A percentile compares a stretch with the other conserved stretches of the same genome.
Evolutionary conservation across 1,140 invertebrate genomes (phyloP).

Genomic region (Steinernema feltiae): DNA sequence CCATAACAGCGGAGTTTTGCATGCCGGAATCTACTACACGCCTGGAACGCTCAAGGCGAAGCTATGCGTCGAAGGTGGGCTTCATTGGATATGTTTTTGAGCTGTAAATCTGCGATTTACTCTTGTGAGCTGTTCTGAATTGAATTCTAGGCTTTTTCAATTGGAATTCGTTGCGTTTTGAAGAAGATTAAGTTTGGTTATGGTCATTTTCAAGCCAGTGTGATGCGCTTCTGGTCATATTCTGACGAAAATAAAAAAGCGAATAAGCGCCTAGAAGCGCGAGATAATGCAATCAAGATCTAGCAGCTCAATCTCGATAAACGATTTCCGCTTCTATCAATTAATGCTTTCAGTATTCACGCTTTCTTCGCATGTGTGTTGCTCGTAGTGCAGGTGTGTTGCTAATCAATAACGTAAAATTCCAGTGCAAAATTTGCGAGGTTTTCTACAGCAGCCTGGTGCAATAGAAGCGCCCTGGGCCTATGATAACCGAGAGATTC

Average conservation of each 20-base stretch:
- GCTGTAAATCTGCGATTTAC: neutral
- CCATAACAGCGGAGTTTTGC: conserved; percentile 85
- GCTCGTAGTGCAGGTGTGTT: too few relatives aligned
- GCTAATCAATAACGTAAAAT: too few relatives aligned
- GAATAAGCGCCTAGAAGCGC: neutral
- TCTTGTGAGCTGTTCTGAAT: neutral
- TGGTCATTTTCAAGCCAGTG: neutral
- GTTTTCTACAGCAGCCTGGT: too few relatives aligned
- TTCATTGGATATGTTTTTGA: too few relatives aligned
- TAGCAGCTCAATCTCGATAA: neutral
- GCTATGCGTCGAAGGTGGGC: conserved; percentile 65
- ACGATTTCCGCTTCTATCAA: neutral
- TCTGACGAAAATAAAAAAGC: too few relatives aligned
- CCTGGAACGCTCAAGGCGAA: conserved; percentile 82
- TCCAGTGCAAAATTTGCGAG: too few relatives aligned
- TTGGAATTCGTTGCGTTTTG: neutral
- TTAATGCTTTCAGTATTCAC: neutral
- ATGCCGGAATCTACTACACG: conserved; percentile 91
- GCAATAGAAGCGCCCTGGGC: too few relatives aligned
- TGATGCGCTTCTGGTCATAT: neutral
- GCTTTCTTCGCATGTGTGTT: neutral
- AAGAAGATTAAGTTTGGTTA: neutral
- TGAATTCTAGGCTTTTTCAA: neutral
- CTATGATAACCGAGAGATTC: too few relatives aligned
- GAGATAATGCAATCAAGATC: too few relatives aligned